phyloP scores from a whole-genome alignment of 2,113 vertebrate genomes.

The Cyrtonyx montezumae region DNA sequence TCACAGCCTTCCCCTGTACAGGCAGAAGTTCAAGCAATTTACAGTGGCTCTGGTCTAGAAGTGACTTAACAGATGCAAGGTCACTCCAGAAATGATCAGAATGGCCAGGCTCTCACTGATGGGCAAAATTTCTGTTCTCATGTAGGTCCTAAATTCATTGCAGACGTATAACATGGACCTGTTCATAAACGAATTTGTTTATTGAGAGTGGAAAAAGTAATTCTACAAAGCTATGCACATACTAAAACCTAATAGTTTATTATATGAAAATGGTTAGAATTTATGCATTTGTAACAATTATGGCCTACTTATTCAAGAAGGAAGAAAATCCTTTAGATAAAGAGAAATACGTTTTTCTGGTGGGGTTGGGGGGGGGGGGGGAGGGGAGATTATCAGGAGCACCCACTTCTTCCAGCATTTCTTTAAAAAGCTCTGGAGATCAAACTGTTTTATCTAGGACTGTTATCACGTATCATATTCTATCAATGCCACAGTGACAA shows the following conservation, averaged over 20 bases:
- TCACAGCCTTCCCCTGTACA: not conserved
- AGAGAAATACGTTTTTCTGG: not conserved
- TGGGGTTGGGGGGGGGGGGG: too few relatives aligned
- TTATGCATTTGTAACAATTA: not conserved
- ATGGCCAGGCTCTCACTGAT: not conserved
- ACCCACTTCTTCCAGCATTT: not conserved
- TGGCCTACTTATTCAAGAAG: not conserved
- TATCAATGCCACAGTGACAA: not conserved
- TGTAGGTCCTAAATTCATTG: not conserved
- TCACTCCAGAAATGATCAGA: not conserved
- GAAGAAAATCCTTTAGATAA: not conserved
- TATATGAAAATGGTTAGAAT: too few relatives aligned
- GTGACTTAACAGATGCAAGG: not conserved
- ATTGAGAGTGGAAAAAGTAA: constrained; percentile 16
- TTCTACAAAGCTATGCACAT: not conserved
- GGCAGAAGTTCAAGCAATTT: not conserved
- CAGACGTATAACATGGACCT: not conserved
- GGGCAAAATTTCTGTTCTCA: not conserved
- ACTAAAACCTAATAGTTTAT: not conserved
- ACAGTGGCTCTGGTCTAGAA: not conserved
- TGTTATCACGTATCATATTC: not conserved
- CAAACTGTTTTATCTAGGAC: not conserved
- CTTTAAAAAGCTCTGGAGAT: not conserved
- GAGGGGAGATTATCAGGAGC: not conserved
- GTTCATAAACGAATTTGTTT: not conserved